Conservation (phyloP, 2,113 vertebrate species). For the Australoheros scitulus region DNA sequence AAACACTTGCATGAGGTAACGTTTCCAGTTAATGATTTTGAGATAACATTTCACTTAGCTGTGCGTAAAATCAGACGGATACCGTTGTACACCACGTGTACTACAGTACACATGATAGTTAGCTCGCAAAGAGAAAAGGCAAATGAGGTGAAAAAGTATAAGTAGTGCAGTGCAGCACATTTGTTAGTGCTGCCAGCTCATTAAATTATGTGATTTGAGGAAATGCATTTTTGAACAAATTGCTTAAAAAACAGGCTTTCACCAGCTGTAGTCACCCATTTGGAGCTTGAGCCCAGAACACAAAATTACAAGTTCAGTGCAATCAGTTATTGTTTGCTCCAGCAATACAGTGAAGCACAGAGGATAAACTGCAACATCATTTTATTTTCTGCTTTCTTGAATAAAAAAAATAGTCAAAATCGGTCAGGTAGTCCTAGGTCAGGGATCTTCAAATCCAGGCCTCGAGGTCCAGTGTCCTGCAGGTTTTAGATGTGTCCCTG, state of each 20-base stretch:
- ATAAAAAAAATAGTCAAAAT: neutral
- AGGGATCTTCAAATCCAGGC: no score
- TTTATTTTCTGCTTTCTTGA: neutral
- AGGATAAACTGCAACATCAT: neutral
- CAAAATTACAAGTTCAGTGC: neutral
- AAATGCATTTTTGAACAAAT: neutral
- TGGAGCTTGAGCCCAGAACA: neutral
- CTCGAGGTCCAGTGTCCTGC: no score
- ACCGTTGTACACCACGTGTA: constrained; percentile 16
- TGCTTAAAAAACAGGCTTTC: neutral
- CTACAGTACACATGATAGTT: neutral
- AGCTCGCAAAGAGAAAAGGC: neutral
- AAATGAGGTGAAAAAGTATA: neutral
- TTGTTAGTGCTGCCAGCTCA: neutral
- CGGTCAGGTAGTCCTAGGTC: neutral
- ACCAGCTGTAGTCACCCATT: constrained; percentile 1
- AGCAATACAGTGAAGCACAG: neutral
- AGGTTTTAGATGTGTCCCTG: no score
- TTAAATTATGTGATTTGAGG: neutral
- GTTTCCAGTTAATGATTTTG: constrained; percentile 60
- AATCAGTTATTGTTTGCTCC: neutral
- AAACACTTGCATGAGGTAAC: constrained; percentile 45
- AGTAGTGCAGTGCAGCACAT: neutral
- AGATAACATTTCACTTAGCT: constrained; percentile 54
- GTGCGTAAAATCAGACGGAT: constrained; percentile 30